Evolutionary conservation across 2,888 invertebrate species (phyloP), one percentile per base, ranked within the genome.

Genomic region (Automeris io): DNA sequence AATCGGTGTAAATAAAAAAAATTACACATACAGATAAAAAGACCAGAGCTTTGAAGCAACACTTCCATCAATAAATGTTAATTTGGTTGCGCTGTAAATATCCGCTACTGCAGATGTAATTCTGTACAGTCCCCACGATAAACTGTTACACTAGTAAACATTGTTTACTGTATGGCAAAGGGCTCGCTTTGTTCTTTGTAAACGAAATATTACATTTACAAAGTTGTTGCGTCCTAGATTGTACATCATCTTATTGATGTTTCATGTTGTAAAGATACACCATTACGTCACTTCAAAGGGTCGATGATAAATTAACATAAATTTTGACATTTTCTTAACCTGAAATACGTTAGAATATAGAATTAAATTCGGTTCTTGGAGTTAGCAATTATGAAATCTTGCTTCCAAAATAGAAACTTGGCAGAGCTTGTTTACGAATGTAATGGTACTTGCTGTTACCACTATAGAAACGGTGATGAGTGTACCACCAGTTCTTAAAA

Each of bases 121-220:
- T 13, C 11, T 2, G 5, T 29, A 29, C 13, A 3, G 16, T 16
- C 29, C 7, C 37, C 31, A 37, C 16, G 11, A 8, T 32, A 32
- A 31, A 22, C 18, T 31, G 21, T 18, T 37, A 16, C 7, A 9
- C 13, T 37, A 7, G 5, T 31, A 32, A 32, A 25, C 9, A 8
- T 25, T 16, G 16, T 34, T 34, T 35, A 22, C 26, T 26, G 11
- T 22, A 16, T 39, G 26, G 23, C 26, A 29, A 35, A 39, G 23
- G 29, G 39, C 23, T 29, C 26, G 18, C 18, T 39, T 34, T 39
- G 33, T 39, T 34, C 34, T 13, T 21, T 9, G 18, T 19, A 18
- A n/a, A n/a, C 11, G 11, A 18, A 19, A 35, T 34, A 39, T 22
- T 33, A 21, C n/a, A n/a, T n/a, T n/a, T n/a, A n/a, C 18, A 34